Evolutionary conservation across 64 coral and sea anemone genomes (phyloP), one percentile per base, ranked within the genome.

Genomic region (Montipora sp.): DNA sequence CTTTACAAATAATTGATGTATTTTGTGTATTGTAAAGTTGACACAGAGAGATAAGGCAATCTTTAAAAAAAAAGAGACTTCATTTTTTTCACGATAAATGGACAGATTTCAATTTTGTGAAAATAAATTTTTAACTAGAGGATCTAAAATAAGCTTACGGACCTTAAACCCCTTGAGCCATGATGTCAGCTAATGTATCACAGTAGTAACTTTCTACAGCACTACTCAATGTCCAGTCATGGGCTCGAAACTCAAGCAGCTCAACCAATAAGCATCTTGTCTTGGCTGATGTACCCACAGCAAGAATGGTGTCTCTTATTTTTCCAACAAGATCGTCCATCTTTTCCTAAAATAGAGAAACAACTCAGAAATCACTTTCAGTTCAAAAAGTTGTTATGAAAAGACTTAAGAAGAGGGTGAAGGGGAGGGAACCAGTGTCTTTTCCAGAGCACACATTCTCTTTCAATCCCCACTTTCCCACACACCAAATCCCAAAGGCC

Each of bases 231-330:
- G 21, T 16, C 83, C 83, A 87, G 5, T 93, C 47, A n/a, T 74
- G 24, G 1, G 83, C 59, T 10, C 63, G 59, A 2, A 93, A 21
- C 48, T 93, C 91, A 81, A 93, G 61, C 13, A 93, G 13, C 73
- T 93, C 91, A 24, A 81, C 5, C 15, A 93, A 24, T 36, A 93
- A 3, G 51, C 91, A 93, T 67, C 91, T 87, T 75, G 84, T 93
- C 61, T 93, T 77, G 48, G 75, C 59, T 16, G 83, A 72, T 51
- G 91, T 67, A 12, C 50, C 14, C 13, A 58, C 75, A 80, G 83
- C 77, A 11, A 93, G 75, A 14, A 93, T 93, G 12, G 77, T 70
- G 69, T 93, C 91, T 59, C 91, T 79, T 46, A 93, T 81, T 10
- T 47, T 74, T 51, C 83, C 47, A 15, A 93, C 23, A 77, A 93